Evolutionary conservation across 2,113 vertebrate genomes (phyloP).

Genomic region (Tenrec ecaudatus): DNA sequence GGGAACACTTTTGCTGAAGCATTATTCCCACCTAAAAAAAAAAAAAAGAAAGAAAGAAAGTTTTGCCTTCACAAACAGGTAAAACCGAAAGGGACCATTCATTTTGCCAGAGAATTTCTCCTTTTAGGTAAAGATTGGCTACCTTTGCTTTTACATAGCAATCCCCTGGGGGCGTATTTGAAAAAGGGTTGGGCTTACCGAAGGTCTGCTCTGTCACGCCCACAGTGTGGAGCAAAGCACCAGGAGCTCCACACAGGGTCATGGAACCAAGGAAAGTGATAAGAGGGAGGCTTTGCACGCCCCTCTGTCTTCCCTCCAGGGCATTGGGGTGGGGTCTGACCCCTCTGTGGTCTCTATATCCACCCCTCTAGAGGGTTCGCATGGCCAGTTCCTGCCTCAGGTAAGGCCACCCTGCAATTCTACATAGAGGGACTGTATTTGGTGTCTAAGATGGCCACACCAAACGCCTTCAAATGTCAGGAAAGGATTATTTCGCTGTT

Average conservation of each 20-base stretch:
- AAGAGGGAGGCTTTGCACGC: background rate
- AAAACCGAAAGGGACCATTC: background rate
- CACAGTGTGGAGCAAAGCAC: background rate
- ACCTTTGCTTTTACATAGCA: conserved; percentile 61
- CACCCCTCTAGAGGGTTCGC: background rate
- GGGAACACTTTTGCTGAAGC: background rate
- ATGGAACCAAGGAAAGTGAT: background rate
- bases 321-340: too few relatives aligned
- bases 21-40: background rate
- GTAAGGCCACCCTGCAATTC: background rate
- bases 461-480: background rate
- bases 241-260: background rate
- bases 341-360: too few relatives aligned
- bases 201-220: conserved; percentile 8
- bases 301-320: background rate
- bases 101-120: conserved; percentile 5
- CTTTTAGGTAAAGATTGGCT: conserved; percentile 15
- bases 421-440: background rate
- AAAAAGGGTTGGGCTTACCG: conserved; percentile 36
- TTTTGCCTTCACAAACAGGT: background rate
- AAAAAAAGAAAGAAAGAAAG: background rate
- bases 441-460: background rate
- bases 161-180: background rate
- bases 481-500: background rate
- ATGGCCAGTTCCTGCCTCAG: background rate